These are phyloP conservation scores for Myotis pilosus DNA, from an alignment of 2,797 vertebrate genomes.

Conservation along the genomic window DNA sequence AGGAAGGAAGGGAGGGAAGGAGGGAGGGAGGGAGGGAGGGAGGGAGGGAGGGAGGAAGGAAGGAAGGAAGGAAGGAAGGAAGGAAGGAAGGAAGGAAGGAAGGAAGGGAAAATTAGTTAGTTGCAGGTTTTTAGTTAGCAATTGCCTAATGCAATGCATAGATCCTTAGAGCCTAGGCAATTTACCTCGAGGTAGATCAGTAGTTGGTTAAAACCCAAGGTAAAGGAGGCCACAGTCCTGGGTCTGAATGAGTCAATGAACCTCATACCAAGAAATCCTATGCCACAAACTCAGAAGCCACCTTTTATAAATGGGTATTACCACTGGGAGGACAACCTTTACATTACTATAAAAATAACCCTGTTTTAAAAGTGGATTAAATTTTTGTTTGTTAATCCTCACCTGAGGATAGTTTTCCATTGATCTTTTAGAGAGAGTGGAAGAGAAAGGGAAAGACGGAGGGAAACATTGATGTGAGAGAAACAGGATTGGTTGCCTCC, in stretches of 20 bases:
- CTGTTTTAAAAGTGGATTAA: neutral
- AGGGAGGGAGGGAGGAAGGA: neutral
- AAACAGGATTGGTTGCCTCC: no score
- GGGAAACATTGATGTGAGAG: no score
- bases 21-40: neutral
- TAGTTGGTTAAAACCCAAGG: neutral
- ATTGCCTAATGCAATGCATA: neutral
- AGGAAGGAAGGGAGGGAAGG: neutral
- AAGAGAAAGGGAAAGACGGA: no score
- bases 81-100: neutral
- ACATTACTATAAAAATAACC: neutral
- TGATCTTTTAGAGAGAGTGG: no score
- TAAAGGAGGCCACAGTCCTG: neutral
- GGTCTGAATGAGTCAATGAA: neutral
- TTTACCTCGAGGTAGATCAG: neutral
- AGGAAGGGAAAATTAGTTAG: neutral
- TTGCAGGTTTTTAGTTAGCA: neutral
- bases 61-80: no score
- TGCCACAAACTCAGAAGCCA: conserved; percentile 12
- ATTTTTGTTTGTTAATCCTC: no score
- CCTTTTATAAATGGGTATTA: neutral
- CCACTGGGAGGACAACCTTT: neutral
- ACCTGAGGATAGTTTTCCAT: no score
- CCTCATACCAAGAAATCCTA: neutral
- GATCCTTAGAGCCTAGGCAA: neutral